Conservation (phyloP, 2,888 invertebrate genomes). For the Autographa gamma region DNA sequence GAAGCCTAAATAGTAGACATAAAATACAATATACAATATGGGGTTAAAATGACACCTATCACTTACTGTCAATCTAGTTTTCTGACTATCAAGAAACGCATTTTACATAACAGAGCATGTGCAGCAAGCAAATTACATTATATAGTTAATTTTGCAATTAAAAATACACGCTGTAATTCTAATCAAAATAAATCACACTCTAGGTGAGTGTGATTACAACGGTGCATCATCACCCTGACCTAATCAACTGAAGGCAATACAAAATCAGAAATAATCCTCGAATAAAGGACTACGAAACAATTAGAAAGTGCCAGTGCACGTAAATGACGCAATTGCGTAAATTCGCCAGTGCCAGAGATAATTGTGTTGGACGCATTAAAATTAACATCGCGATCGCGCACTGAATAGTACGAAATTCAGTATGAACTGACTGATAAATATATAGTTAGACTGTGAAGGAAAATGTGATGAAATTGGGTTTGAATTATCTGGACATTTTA, state of each 20-base stretch:
- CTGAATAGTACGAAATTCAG: slow-evolving; percentile 27
- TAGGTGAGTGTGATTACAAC: not conserved
- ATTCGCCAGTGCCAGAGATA: slow-evolving; percentile 30
- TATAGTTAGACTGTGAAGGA: not conserved
- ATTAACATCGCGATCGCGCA: slow-evolving; percentile 45
- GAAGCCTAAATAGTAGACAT: too few species aligned
- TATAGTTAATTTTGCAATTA: too few species aligned
- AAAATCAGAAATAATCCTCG: slow-evolving; percentile 2
- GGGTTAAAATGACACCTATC: too few species aligned
- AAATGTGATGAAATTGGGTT: not conserved
- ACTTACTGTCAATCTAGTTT: too few species aligned
- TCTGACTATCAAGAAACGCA: too few species aligned
- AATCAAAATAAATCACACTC: not conserved
- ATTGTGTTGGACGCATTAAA: slow-evolving; percentile 52
- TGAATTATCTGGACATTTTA: not conserved
- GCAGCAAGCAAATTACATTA: too few species aligned
- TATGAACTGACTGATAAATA: not conserved
- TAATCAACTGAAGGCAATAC: not conserved
- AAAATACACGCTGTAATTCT: too few species aligned
- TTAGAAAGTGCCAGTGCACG: slow-evolving; percentile 2
- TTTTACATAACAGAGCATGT: too few species aligned
- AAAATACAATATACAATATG: too few species aligned
- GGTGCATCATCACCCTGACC: not conserved
- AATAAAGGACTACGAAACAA: slow-evolving; percentile 17
- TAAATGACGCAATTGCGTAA: slow-evolving; percentile 39